Evolutionary conservation across 2,113 vertebrate genomes (phyloP).

Genomic region (Bolborhynchus lineola): DNA sequence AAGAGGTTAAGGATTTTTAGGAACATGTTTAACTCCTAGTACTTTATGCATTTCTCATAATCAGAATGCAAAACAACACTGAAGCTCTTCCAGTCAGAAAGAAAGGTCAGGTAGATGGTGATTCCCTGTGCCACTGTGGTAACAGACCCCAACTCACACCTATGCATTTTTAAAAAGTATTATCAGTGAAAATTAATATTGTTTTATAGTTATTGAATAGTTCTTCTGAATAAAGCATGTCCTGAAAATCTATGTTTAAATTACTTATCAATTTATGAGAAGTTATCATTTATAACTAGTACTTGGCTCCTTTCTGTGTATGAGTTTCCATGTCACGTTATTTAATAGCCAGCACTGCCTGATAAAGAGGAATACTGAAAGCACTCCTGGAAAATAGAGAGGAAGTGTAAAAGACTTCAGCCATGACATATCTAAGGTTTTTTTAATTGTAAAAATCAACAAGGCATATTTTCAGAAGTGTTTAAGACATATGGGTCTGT

Average conservation of each 20-base stretch:
- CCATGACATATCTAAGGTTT: neutral
- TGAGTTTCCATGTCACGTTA: neutral
- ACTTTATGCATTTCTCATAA: neutral
- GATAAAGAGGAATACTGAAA: neutral
- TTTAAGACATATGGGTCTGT: neutral
- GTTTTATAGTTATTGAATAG: neutral
- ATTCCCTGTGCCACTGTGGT: neutral
- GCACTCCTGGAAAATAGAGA: neutral
- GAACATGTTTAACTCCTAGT: neutral
- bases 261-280: neutral
- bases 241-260: neutral
- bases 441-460: neutral
- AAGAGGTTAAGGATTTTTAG: neutral
- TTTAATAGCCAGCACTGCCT: neutral
- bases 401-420: neutral
- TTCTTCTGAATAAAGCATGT: neutral
- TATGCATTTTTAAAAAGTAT: neutral
- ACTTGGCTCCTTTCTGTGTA: neutral
- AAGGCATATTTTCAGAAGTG: neutral
- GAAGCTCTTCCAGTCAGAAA: neutral
- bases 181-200: neutral
- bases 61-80: neutral
- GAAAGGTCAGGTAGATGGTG: neutral
- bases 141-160: neutral
- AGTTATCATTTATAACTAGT: neutral